Base-by-base conservation (phyloP, 2,888 invertebrate species). In the Netelia inedita region DNA sequence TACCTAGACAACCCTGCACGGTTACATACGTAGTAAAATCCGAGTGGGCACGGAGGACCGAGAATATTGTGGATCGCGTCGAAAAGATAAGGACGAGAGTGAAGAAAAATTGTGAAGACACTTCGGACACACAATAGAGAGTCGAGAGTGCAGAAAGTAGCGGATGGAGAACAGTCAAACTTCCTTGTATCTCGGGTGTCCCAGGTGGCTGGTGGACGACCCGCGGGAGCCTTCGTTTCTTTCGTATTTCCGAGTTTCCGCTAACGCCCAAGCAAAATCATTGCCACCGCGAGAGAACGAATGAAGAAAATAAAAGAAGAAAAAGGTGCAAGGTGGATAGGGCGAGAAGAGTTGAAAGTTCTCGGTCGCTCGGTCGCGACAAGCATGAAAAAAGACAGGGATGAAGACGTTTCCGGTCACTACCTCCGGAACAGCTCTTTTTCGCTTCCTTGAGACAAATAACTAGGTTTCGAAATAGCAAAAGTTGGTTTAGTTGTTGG, bases 401-500 rank as follows among this genome's bases (percentile, higher is more conserved):
- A 76, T 73, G 68, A 79, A 74, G 80, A 82, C 66, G 41, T 43
- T 63, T 46, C 14, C 61, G 16, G 53, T 16, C 53, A 65, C 50
- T 79, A 55, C 43, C 53, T 57, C 63, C 53, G 23, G 46, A 53
- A 5, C 28, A 66, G 55, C 53, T 53, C 43, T 61, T 61, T 65
- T 82, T 65, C 43, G 10, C 50, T 55, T 63, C 68, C 35, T 68
- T 41, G 21, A 16, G 10, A 11, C 35, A 41, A 23, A 65, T 53
- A 23, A 16, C 35, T 57, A 9, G 74, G 57, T 80, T 59, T 71
- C 63, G 41, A 81, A 86, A 76, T 83, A 63, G 71, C 61, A 46
- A 79, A 68, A 57, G 79, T 76, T 79, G 72, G 53, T 73, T 69
- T 82, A 59, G 78, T 81, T 19, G 79, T 73, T 65, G 71, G 35